phyloP scores from a whole-genome alignment of 2,113 vertebrate genomes.

The Ceuthmochares aereus region DNA sequence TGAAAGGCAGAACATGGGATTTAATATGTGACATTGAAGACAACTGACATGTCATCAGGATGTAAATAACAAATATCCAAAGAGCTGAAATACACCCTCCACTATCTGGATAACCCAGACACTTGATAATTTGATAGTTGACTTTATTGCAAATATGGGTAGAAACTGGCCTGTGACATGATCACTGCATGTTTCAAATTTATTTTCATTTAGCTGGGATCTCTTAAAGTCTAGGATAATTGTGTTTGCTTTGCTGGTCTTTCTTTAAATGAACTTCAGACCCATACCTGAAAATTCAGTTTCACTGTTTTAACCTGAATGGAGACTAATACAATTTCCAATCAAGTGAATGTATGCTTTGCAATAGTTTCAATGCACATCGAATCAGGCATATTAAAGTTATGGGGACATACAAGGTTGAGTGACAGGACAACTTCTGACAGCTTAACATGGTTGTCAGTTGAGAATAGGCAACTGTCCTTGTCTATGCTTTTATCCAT shows the following conservation, averaged over 20 bases:
- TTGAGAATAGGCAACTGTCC: background rate
- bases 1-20: background rate
- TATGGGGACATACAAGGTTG: background rate
- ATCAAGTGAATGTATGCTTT: background rate
- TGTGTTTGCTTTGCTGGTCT: background rate
- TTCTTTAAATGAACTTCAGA: background rate
- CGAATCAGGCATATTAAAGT: conserved; percentile 6
- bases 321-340: conserved; percentile 15
- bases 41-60: background rate
- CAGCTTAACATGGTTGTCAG: background rate
- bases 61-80: background rate
- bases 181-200: background rate
- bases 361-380: conserved; percentile 16
- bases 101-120: background rate
- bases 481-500: background rate
- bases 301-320: background rate
- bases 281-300: background rate
- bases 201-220: background rate
- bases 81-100: background rate
- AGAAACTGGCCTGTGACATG: background rate
- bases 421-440: conserved; percentile 2
- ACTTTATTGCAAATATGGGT: background rate
- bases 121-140: background rate
- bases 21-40: background rate
- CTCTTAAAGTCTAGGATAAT: background rate